These are phyloP conservation scores for Semaprochilodus insignis DNA, from an alignment of 2,797 vertebrate species.

Conservation along the genomic window DNA sequence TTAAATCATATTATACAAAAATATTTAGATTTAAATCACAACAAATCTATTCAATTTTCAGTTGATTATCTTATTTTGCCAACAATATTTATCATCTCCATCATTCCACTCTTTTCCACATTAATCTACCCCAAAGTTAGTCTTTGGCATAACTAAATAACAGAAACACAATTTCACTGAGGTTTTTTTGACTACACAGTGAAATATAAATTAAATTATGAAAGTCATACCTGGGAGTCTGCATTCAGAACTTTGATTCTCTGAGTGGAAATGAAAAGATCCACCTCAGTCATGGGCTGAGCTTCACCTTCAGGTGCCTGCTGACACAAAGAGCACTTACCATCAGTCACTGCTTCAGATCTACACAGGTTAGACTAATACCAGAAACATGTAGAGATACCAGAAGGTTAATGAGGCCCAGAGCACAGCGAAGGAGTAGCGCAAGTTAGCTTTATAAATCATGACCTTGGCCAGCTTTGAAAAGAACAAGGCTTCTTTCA, in stretches of 20 bases:
- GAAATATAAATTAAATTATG: neutral
- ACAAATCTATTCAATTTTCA: too few species aligned
- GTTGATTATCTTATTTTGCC: too few species aligned
- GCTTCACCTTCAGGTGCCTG: conserved; percentile 90
- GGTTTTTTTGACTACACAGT: neutral
- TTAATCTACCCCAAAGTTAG: neutral
- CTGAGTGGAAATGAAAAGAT: conserved; percentile 92
- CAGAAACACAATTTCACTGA: too few species aligned
- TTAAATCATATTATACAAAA: too few species aligned
- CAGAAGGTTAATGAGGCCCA: conserved; percentile 43
- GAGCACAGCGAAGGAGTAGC: conserved; percentile 43
- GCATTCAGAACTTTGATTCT: conserved; percentile 92
- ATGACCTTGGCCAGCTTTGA: conserved; percentile 13
- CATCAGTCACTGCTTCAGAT: conserved; percentile 29
- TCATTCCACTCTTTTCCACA: too few species aligned
- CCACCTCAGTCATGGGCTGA: conserved; percentile 90
- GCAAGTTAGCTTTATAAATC: neutral
- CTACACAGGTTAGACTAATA: conserved; percentile 12
- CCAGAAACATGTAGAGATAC: conserved; percentile 31
- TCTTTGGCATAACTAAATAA: neutral
- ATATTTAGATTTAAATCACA: too few species aligned
- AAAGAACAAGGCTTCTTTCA: conserved; percentile 6
- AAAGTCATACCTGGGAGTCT: conserved; percentile 85
- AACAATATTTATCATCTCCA: too few species aligned
- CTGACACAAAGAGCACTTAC: conserved; percentile 55